A percentile compares a stretch with the other conserved stretches of the same genome.
phyloP scores from a whole-genome alignment of 37 sponge, comb jelly and placozoan species.

The Eunapius fragilis region DNA sequence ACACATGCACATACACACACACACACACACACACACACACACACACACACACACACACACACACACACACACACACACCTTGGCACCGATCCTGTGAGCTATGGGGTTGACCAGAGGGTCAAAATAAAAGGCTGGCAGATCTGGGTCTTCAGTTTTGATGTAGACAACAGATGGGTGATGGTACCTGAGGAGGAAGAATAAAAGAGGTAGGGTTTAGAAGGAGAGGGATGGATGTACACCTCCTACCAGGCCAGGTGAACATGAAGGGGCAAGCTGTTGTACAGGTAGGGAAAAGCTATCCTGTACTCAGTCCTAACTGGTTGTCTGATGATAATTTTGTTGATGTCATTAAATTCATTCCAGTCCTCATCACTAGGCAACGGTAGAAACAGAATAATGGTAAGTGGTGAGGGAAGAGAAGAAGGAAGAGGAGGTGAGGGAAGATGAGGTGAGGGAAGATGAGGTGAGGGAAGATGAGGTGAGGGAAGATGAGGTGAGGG shows the following conservation, averaged over 20 bases:
- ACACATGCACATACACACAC: constrained; percentile 59
- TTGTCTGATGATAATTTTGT: constrained; percentile 99
- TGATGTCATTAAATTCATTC: constrained; percentile 99
- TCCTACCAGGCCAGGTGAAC: constrained; percentile 96
- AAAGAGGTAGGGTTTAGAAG: background rate
- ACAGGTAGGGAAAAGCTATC: constrained; percentile 98
- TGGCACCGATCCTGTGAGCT: constrained; percentile 82
- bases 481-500: background rate
- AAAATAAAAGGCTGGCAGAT: constrained; percentile 99
- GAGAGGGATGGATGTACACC: background rate
- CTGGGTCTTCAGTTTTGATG: constrained; percentile 99
- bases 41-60: background rate
- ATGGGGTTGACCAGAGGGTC: constrained; percentile 99
- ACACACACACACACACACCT: constrained; percentile 41
- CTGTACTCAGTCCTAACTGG: constrained; percentile 98
- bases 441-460: background rate
- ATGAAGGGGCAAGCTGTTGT: constrained; percentile 94
- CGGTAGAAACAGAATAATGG: background rate
- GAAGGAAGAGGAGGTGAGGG: too few species aligned
- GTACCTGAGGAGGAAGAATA: constrained; percentile 49
- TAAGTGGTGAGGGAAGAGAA: background rate
- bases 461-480: background rate
- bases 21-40: constrained; percentile 23
- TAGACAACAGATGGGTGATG: constrained; percentile 96
- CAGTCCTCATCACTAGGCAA: constrained; percentile 94